Evolutionary conservation across 1,140 invertebrate genomes (phyloP).

Genomic region (Battus philenor): DNA sequence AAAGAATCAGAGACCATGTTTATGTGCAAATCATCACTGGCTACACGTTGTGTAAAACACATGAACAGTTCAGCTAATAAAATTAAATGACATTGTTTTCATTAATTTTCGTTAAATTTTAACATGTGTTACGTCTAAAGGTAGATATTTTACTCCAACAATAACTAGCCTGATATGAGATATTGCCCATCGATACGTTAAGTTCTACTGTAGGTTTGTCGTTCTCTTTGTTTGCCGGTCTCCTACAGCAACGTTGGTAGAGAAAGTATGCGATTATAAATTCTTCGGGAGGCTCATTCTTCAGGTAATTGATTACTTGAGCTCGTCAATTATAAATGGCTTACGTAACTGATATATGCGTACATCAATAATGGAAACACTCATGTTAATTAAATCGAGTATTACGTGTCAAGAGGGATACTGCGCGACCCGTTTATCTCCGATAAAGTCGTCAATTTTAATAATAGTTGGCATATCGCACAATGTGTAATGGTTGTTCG

Average conservation of each 20-base stretch:
- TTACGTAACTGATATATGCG: conserved; percentile 24
- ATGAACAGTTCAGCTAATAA: too few species aligned
- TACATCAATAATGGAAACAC: conserved; percentile 58
- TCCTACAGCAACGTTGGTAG: not conserved
- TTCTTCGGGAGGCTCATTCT: too few species aligned
- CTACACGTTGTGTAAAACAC: too few species aligned
- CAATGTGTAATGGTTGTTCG: conserved; percentile 45
- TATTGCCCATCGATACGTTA: not conserved
- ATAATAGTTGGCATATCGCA: conserved; percentile 61
- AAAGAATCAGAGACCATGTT: too few species aligned
- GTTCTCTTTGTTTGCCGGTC: not conserved
- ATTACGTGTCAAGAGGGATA: conserved; percentile 63
- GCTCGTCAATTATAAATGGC: conserved; percentile 10
- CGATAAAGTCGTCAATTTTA: conserved; percentile 69
- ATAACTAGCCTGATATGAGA: too few species aligned
- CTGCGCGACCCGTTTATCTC: conserved; percentile 62
- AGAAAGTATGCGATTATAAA: not conserved
- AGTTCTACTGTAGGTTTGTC: too few species aligned
- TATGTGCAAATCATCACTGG: too few species aligned
- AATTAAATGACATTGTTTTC: too few species aligned
- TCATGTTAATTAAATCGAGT: conserved; percentile 68
- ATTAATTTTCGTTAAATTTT: too few species aligned
- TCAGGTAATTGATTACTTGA: too few species aligned
- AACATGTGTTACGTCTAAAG: too few species aligned
- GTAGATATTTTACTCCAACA: too few species aligned